These are phyloP conservation scores for Platanista minor DNA, from an alignment of 2,113 vertebrate genomes.

Conservation along the genomic window DNA sequence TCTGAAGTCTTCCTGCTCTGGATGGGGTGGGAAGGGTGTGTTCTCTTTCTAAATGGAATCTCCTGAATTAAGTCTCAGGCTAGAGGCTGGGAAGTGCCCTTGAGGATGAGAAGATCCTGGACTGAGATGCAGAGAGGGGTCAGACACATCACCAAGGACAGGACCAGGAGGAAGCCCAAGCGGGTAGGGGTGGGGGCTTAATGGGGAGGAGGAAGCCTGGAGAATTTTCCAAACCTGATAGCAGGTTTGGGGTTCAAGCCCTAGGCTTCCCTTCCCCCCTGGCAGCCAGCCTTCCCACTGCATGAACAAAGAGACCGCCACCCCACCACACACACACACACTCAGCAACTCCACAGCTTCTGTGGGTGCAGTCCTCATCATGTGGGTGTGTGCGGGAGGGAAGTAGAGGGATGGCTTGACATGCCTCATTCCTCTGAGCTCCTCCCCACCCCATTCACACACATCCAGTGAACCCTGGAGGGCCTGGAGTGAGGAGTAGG, in stretches of 20 bases:
- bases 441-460: background rate
- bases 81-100: background rate
- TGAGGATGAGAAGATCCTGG: background rate
- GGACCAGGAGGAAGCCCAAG: background rate
- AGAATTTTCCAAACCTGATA: background rate
- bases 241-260: background rate
- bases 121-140: background rate
- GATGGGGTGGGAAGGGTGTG: too few relatives aligned
- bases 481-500: background rate
- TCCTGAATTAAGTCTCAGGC: background rate
- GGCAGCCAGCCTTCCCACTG: background rate
- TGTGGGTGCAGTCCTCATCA: background rate
- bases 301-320: background rate
- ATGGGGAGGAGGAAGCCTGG: background rate
- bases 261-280: background rate
- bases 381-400: background rate
- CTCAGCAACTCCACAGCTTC: background rate
- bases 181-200: background rate
- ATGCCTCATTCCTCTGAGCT: background rate
- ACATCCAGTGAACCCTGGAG: background rate
- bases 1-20: background rate
- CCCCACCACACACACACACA: background rate
- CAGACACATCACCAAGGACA: too few relatives aligned
- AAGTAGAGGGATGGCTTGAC: background rate
- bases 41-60: background rate